A percentile compares a stretch with the other conserved stretches of the same genome.
These are phyloP conservation scores for Macrotrachela quadricornifera DNA, from an alignment of 1,140 invertebrate species.

Conservation along the genomic window DNA sequence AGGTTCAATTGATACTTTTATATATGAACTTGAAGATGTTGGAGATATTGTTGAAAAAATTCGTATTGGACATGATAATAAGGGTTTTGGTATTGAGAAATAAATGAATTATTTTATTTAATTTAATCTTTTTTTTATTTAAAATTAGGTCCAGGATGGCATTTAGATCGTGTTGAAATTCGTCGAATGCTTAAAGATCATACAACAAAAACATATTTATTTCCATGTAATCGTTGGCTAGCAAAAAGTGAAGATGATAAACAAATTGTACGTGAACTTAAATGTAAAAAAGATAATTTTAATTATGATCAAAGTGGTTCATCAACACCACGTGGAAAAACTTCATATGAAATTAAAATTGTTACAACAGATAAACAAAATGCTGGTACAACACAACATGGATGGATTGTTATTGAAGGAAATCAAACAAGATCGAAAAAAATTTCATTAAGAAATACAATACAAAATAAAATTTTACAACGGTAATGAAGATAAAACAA, in stretches of 20 bases:
- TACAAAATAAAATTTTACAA: too few relatives aligned
- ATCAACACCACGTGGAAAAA: too few relatives aligned
- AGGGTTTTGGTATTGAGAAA: conserved; percentile 16
- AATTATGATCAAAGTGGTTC: too few relatives aligned
- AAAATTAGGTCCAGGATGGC: conserved; percentile 19
- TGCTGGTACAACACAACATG: too few relatives aligned
- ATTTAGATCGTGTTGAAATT: conserved; percentile 26
- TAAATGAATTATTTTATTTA: neutral
- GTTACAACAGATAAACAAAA: too few relatives aligned
- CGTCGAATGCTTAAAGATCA: conserved; percentile 19
- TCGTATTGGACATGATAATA: conserved; percentile 27
- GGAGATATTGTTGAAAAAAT: conserved; percentile 27
- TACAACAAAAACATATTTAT: conserved; percentile 25
- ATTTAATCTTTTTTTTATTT: too few relatives aligned
- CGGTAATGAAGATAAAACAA: too few relatives aligned
- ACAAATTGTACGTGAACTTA: conserved; percentile 23
- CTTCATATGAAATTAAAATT: too few relatives aligned
- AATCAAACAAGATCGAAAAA: too few relatives aligned
- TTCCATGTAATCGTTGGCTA: conserved; percentile 28
- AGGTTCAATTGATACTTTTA: conserved; percentile 18
- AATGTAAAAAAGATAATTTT: conserved; percentile 22
- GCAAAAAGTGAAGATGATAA: conserved; percentile 25
- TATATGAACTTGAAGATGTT: conserved; percentile 29
- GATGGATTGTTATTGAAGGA: too few relatives aligned
- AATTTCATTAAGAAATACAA: too few relatives aligned